Conservation (phyloP, 2,797 vertebrate genomes). For the Apogon talboti region DNA sequence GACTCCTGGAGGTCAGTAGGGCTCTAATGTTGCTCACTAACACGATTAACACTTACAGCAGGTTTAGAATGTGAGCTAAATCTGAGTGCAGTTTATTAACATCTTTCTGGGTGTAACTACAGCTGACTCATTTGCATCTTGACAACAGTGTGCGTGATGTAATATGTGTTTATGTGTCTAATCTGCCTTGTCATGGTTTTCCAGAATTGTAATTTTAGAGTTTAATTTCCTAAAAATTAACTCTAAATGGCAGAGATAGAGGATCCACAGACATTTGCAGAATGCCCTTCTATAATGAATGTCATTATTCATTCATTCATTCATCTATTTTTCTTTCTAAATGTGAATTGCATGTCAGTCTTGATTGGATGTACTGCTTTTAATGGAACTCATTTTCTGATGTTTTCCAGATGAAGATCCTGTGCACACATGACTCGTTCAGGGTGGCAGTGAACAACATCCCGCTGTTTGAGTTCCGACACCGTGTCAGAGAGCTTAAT, state of each 20-base stretch:
- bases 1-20: slow-evolving; percentile 79
- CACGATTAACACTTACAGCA: slow-evolving; percentile 46
- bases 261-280: neutral
- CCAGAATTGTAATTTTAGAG: too few relatives aligned
- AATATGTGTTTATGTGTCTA: too few relatives aligned
- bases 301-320: neutral
- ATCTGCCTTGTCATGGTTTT: too few relatives aligned
- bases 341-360: neutral
- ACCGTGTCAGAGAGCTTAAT: slow-evolving; percentile 86
- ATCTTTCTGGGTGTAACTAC: neutral
- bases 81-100: slow-evolving; percentile 1
- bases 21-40: slow-evolving; percentile 57
- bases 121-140: too few relatives aligned
- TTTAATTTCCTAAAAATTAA: too few relatives aligned
- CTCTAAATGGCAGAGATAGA: neutral
- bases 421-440: slow-evolving; percentile 84
- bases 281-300: neutral
- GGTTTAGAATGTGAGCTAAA: slow-evolving; percentile 31
- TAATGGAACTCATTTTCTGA: neutral
- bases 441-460: slow-evolving; percentile 90
- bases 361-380: neutral
- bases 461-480: slow-evolving; percentile 88
- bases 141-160: too few relatives aligned
- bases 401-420: slow-evolving; percentile 85
- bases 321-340: neutral